Evolutionary conservation across 2,113 vertebrate species (phyloP), one percentile per base, ranked within the genome.

Genomic region (Trichechus manatus): DNA sequence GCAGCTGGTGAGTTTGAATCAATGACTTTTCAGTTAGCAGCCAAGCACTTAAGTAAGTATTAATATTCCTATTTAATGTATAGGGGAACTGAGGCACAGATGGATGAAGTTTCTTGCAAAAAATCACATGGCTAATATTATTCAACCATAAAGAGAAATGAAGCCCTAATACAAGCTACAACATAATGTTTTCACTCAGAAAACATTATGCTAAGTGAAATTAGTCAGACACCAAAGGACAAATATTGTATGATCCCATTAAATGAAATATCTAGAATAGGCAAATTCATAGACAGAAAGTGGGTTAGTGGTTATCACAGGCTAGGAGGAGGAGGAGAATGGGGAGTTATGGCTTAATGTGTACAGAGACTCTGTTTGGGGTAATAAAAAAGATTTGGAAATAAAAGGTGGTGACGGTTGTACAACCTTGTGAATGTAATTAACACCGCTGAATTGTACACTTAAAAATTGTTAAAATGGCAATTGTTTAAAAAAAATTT

Each of bases 101-200:
- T 11, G 50, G 17, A 25, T 74, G 50, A 47, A 29, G 9, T 61
- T 44, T 20, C 6, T 11, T 15, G 36, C 33, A 39, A 59, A 56
- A 19, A 6, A 2, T 23, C 33, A 74, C 20, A 23, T 1, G 9
- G 9, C 29, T 7, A 3, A 2, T 36, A 2, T 5, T 56, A 56
- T 56, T 56, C 53, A 56, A 11, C 53, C 15, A 17, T 56, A 56
- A 56, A 17, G 53, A 13, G 13, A 56, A 56, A 56, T 17, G 15
- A 56, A 56, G 53, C 13, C 53, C 53, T 13, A 3, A 56, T 17
- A 47, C 53, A 56, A 13, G 15, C 53, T 56, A 56, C 11, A 56
- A 13, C 53, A 56, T 56, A 56, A 47, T 10, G 47, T 47, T 47
- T 47, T 47, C 47, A 47, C 47, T 47, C 47, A 47, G 66, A 70